Evolutionary conservation across 2,888 invertebrate genomes (phyloP).

Genomic region (Cephus runcator): DNA sequence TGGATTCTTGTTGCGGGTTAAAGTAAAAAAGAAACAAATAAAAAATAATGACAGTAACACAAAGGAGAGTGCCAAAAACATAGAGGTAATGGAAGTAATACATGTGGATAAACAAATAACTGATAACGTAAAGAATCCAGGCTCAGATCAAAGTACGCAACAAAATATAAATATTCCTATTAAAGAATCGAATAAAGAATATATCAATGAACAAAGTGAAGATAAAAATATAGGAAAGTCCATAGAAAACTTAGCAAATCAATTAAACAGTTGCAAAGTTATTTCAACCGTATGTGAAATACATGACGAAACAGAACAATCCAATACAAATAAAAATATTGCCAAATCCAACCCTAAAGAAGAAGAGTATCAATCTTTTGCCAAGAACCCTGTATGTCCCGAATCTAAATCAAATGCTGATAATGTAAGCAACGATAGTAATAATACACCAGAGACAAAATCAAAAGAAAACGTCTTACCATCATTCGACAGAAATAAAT

Average conservation of each 20-base stretch:
- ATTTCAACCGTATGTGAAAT: neutral
- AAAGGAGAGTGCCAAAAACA: neutral
- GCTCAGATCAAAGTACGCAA: neutral
- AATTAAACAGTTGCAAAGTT: constrained; percentile 17
- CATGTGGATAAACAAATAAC: neutral
- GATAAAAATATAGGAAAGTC: neutral
- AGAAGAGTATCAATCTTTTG: neutral
- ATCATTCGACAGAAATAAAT: constrained; percentile 26
- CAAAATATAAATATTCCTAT: neutral
- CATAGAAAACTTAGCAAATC: constrained; percentile 17
- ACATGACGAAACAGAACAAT: neutral
- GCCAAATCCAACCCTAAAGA: neutral
- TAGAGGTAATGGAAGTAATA: neutral
- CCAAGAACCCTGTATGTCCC: neutral
- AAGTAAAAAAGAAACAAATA: constrained; percentile 65
- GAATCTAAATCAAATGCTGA: neutral
- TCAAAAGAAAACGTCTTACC: constrained; percentile 13
- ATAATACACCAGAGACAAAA: constrained; percentile 24
- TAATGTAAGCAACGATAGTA: neutral
- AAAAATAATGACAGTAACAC: neutral
- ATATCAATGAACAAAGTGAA: neutral
- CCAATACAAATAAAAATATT: neutral
- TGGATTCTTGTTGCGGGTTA: constrained; percentile 81
- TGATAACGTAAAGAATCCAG: neutral
- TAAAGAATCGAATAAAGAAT: neutral